These are phyloP conservation scores for Isaurus tuberculatus DNA, from an alignment of 92 coral and sea anemone species.

Conservation along the genomic window DNA sequence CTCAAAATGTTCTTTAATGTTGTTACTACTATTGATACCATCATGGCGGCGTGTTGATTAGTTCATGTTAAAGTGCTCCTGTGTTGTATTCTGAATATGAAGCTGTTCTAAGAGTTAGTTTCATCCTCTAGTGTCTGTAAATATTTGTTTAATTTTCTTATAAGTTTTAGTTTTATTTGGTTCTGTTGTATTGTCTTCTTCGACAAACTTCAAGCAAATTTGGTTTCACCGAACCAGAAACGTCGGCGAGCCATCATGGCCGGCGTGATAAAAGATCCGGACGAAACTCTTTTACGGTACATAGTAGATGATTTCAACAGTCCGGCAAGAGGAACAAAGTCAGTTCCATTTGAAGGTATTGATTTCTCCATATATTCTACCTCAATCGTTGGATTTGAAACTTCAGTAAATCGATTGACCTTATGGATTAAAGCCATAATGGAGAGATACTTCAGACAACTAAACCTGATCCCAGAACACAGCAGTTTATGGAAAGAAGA, in stretches of 20 bases:
- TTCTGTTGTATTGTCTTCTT: too few species aligned
- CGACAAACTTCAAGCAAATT: background rate
- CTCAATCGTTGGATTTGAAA: conserved; percentile 5
- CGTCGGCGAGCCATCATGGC: background rate
- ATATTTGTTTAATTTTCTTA: too few species aligned
- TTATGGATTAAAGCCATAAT: conserved; percentile 4
- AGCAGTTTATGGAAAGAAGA: conserved; percentile 20
- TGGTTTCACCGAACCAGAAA: too few species aligned
- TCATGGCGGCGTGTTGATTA: too few species aligned
- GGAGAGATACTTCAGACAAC: background rate
- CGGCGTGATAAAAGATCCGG: background rate
- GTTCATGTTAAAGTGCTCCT: too few species aligned
- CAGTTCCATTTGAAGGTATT: conserved; percentile 2
- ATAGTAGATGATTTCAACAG: background rate
- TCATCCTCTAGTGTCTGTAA: too few species aligned
- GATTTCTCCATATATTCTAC: background rate
- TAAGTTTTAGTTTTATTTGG: too few species aligned
- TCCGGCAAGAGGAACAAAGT: background rate
- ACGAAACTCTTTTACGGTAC: conserved; percentile 7
- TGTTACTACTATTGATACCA: too few species aligned
- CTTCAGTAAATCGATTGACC: background rate
- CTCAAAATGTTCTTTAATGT: too few species aligned
- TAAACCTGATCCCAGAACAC: background rate
- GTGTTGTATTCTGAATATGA: too few species aligned
- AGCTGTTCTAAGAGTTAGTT: too few species aligned